Base-by-base conservation (phyloP, 92 coral and sea anemone genomes). In the Palythoa heliodiscus region DNA sequence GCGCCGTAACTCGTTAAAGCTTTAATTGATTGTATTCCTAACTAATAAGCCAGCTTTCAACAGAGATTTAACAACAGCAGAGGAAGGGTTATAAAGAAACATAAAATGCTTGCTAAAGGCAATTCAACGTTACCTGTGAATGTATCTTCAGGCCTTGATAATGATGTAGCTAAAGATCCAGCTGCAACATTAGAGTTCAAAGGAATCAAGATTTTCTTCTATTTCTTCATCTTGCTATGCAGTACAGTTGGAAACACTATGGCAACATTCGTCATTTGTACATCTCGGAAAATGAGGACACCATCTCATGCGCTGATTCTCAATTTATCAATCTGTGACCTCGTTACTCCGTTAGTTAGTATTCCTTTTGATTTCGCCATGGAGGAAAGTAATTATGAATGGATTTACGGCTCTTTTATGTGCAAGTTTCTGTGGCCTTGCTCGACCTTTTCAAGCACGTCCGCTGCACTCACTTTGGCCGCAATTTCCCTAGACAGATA, bases 291-390 rank as follows among this genome's bases (percentile, higher is more conserved):
- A 23, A 86, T 93, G 93, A 83, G 94, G 19, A 93, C 89, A 19
- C 91, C 98, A 7, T 94, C 98, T 3, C 88, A 96, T 80, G 87
- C 86, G 29, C 87, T 96, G 70, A 92, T 96, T 63, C 86, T 95
- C 3, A 96, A 96, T 76, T 91, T 96, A 7, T 95, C 98, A 16
- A 57, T 94, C 29, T 96, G 98, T 74, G 98, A 96, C 84, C 91
- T 96, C 52, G 73, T 94, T 67, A 90, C 98, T 11, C 98, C 98
- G 6, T 75, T 96, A 14, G 70, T 95, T 17, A 96, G 97, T 82
- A 96, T 96, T 40, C 98, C 98, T 1, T 90, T 96, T 80, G 98
- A 96, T 88, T 88, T 96, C 7, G 97, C 98, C 14, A 55, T 94
- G 47, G 98, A 96, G 52, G 92, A 92, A 38, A 92, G 88, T 60